A percentile compares a stretch with the other conserved stretches of the same genome.
These are phyloP conservation scores for Chaetops frenatus DNA, from an alignment of 2,113 vertebrate genomes.

Conservation along the genomic window DNA sequence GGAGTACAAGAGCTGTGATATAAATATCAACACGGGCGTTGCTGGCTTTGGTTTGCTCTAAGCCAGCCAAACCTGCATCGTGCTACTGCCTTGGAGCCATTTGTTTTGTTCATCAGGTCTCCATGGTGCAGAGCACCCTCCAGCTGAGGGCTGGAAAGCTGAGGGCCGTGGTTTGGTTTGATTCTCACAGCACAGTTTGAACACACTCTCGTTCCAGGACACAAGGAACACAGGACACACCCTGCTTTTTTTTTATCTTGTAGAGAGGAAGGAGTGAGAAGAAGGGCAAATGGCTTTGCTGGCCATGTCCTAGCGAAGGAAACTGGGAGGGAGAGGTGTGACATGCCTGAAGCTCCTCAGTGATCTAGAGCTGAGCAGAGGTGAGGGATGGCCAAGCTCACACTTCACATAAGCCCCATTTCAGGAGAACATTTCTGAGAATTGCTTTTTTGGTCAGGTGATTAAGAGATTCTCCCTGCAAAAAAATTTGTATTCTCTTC, in stretches of 20 bases:
- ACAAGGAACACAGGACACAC: neutral
- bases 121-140: neutral
- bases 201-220: neutral
- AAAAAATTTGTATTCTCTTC: neutral
- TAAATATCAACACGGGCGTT: neutral
- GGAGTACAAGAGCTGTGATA: neutral
- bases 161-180: neutral
- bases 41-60: constrained; percentile 7
- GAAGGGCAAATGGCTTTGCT: neutral
- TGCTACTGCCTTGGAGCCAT: neutral
- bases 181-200: neutral
- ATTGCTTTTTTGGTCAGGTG: neutral
- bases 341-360: neutral
- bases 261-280: neutral
- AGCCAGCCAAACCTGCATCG: neutral
- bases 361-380: neutral
- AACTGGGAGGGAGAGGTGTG: neutral
- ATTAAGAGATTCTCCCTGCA: neutral
- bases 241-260: neutral
- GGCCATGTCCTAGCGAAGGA: neutral
- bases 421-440: neutral
- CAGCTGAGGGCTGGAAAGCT: neutral
- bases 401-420: neutral
- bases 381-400: neutral
- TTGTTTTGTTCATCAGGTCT: neutral